Conservation (phyloP, 2,888 invertebrate genomes). For the Halictus quadricinctus region DNA sequence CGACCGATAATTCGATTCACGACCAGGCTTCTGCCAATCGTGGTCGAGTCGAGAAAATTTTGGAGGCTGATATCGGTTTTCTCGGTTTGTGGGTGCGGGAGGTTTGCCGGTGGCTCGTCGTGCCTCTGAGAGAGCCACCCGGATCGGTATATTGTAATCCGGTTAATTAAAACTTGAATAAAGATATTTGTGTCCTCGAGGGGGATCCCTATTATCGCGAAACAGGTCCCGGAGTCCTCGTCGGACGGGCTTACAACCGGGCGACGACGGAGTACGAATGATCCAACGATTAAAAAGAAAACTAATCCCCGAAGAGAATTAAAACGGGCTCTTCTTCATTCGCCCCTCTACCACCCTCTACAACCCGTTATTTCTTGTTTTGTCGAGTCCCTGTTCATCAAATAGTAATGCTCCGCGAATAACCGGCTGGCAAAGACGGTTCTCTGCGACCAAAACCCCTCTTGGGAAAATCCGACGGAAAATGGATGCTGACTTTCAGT, state of each 20-base stretch:
- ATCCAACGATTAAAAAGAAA: slow-evolving; percentile 11
- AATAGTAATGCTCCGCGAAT: background rate
- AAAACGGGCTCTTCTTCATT: slow-evolving; percentile 1
- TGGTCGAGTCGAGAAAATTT: slow-evolving; percentile 27
- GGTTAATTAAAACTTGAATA: slow-evolving; percentile 53
- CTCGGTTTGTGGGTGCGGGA: background rate
- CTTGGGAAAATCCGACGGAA: background rate
- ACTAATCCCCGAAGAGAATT: slow-evolving; percentile 9
- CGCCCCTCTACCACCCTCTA: background rate
- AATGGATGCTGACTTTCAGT: background rate
- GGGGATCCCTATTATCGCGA: background rate
- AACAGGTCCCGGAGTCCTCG: background rate
- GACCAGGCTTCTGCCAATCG: background rate
- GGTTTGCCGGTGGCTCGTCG: background rate
- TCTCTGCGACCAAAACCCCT: background rate
- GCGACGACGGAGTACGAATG: background rate
- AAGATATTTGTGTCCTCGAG: slow-evolving; percentile 27
- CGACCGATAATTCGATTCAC: slow-evolving; percentile 38
- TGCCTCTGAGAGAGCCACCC: background rate
- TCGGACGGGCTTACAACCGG: background rate
- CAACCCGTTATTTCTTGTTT: background rate
- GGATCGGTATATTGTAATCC: slow-evolving; percentile 34
- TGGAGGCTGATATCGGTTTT: slow-evolving; percentile 26
- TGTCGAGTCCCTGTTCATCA: background rate
- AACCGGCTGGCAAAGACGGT: background rate